These are phyloP conservation scores for Emydocephalus ijimae DNA, from an alignment of 2,113 vertebrate species.

Conservation along the genomic window DNA sequence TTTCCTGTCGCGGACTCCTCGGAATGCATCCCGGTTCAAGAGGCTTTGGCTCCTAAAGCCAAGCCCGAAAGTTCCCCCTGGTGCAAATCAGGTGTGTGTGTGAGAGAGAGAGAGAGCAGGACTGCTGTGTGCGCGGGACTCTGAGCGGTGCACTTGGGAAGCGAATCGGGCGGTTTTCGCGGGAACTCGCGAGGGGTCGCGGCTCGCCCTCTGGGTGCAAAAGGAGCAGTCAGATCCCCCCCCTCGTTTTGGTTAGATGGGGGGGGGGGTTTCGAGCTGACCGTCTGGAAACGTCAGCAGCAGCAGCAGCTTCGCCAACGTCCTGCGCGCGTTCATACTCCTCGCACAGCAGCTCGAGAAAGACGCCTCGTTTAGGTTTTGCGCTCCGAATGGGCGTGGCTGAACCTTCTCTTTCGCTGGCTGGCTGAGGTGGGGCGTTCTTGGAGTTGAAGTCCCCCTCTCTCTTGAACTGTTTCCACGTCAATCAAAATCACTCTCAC, in stretches of 20 bases:
- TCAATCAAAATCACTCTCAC: background rate
- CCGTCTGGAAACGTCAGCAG: too few relatives aligned
- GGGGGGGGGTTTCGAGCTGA: too few relatives aligned
- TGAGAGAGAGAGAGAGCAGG: background rate
- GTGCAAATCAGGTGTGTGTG: background rate
- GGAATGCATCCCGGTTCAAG: too few relatives aligned
- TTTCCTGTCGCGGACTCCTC: background rate
- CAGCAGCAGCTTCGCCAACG: too few relatives aligned
- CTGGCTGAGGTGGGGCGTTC: too few relatives aligned
- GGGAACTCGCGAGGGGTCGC: background rate
- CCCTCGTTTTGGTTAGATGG: background rate
- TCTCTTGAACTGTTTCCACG: too few relatives aligned
- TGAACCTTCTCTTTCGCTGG: background rate
- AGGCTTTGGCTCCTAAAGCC: too few relatives aligned
- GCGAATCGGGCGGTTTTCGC: background rate
- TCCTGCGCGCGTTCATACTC: too few relatives aligned
- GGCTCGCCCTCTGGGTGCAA: background rate
- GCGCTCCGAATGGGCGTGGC: background rate
- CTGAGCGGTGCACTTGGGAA: background rate
- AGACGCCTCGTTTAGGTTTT: background rate
- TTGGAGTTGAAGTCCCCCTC: too few relatives aligned
- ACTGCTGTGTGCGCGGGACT: background rate
- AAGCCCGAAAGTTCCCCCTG: too few relatives aligned
- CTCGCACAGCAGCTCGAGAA: too few relatives aligned
- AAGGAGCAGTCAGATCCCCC: background rate